Conservation (phyloP, 2,113 vertebrate genomes). For the Varanus salvator region DNA sequence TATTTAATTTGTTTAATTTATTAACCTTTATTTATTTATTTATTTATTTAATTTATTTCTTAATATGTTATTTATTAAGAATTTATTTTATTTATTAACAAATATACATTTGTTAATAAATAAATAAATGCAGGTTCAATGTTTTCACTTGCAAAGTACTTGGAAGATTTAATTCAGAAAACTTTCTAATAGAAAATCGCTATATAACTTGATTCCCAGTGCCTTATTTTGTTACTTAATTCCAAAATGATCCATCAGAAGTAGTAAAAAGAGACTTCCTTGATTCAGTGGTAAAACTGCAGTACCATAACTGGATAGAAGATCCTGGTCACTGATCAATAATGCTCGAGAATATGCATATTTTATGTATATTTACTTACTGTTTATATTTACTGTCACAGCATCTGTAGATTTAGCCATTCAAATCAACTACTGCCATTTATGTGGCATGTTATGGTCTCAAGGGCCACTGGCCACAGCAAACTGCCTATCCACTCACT, state of each 20-base stretch:
- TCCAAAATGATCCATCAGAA: neutral
- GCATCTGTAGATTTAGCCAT: neutral
- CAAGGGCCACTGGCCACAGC: no score
- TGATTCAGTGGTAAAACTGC: neutral
- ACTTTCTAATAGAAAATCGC: neutral
- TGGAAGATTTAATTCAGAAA: constrained; percentile 29
- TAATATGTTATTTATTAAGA: no score
- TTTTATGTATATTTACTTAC: neutral
- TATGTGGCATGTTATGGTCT: no score
- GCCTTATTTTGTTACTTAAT: neutral
- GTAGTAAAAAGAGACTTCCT: neutral
- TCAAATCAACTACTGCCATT: neutral
- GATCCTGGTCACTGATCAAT: neutral
- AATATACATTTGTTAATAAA: no score
- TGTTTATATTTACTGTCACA: neutral
- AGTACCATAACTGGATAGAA: neutral
- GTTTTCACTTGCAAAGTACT: constrained; percentile 52
- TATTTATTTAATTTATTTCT: no score
- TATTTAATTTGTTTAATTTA: no score
- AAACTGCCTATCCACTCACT: no score
- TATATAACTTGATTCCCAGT: constrained; percentile 17
- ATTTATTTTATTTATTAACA: no score
- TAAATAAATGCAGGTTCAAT: constrained; percentile 32
- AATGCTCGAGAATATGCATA: neutral
- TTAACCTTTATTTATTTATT: no score